Percentiles rank a stretch among this genome's conserved stretches.
phyloP scores from a whole-genome alignment of 2,888 invertebrate genomes.

The Amblyjoppa proteus region DNA sequence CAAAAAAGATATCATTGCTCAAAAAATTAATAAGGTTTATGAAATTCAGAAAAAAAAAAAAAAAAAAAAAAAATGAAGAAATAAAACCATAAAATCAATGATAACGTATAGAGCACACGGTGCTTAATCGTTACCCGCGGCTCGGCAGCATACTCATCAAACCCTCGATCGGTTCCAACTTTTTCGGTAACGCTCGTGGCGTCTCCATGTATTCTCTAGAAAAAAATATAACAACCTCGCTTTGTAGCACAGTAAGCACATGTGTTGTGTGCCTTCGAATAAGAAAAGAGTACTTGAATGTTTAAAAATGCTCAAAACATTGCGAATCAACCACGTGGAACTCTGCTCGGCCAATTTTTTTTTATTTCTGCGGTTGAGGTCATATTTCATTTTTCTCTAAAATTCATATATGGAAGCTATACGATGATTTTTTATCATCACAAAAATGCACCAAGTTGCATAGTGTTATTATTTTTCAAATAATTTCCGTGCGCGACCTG shows the following conservation, averaged over 20 bases:
- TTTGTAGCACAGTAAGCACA: constrained; percentile 61
- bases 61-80: background rate
- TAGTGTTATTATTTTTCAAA: too few species aligned
- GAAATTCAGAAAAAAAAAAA: constrained; percentile 17
- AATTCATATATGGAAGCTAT: background rate
- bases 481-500: too few species aligned
- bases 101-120: constrained; percentile 64
- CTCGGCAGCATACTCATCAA: constrained; percentile 78
- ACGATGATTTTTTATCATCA: background rate
- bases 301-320: background rate
- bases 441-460: too few species aligned
- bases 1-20: constrained; percentile 20
- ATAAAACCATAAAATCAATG: constrained; percentile 54
- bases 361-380: background rate
- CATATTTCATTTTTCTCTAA: background rate
- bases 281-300: background rate
- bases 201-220: constrained; percentile 78
- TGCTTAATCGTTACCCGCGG: constrained; percentile 77
- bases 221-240: constrained; percentile 77
- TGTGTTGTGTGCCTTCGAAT: background rate
- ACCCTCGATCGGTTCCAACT: constrained; percentile 81
- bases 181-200: constrained; percentile 80
- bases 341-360: background rate
- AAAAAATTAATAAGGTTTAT: constrained; percentile 21
- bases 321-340: background rate